A percentile compares a stretch with the other conserved stretches of the same genome.
These are phyloP conservation scores for Bellardia pandia DNA, from an alignment of 2,888 invertebrate genomes.

Conservation along the genomic window DNA sequence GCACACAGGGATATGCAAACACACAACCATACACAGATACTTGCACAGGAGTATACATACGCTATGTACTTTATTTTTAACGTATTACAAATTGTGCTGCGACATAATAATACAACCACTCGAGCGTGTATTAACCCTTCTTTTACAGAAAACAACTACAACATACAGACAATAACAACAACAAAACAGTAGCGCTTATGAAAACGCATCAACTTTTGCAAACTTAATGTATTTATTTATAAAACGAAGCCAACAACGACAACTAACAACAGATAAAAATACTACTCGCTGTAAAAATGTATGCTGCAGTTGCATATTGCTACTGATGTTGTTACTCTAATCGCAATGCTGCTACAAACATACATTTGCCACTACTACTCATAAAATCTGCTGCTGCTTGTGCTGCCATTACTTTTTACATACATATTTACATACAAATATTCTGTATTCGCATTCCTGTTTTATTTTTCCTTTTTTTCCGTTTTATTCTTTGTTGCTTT, in stretches of 20 bases:
- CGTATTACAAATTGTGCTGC: constrained; percentile 48
- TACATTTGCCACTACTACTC: background rate
- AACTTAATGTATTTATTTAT: constrained; percentile 47
- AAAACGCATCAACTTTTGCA: constrained; percentile 59
- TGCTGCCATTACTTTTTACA: constrained; percentile 8
- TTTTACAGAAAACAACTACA: constrained; percentile 28
- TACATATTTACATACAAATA: constrained; percentile 12
- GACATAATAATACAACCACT: constrained; percentile 65
- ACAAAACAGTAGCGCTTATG: constrained; percentile 22
- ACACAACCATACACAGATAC: constrained; percentile 17
- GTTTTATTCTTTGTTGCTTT: constrained; percentile 32
- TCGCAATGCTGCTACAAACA: background rate
- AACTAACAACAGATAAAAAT: constrained; percentile 19
- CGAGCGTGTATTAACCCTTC: constrained; percentile 69
- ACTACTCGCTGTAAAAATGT: background rate
- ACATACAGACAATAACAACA: background rate
- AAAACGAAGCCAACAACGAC: constrained; percentile 1
- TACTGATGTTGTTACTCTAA: constrained; percentile 30
- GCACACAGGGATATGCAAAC: constrained; percentile 33
- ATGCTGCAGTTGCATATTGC: constrained; percentile 33
- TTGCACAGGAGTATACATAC: constrained; percentile 9
- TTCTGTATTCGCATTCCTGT: constrained; percentile 36
- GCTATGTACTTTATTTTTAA: constrained; percentile 28
- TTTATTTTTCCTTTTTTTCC: constrained; percentile 11
- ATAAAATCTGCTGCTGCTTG: background rate